Conservation (phyloP, 2,113 vertebrate species). For the Pseudorectes ferrugineus region DNA sequence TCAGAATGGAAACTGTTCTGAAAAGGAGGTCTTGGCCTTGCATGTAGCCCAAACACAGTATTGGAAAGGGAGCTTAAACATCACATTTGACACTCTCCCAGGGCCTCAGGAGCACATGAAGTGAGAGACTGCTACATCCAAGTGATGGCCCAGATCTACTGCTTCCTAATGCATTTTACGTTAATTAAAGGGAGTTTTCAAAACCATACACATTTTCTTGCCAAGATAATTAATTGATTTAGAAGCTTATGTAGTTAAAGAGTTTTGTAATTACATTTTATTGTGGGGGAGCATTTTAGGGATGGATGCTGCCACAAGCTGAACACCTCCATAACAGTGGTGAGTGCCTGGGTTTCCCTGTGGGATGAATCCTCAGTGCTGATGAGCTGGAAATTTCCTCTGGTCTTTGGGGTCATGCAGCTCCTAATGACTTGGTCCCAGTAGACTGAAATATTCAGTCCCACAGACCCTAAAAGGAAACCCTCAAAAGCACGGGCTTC, state of each 20-base stretch:
- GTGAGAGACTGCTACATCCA: not conserved
- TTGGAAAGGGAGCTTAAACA: not conserved
- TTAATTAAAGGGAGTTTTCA: constrained; percentile 53
- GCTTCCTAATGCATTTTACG: not conserved
- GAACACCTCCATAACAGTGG: not conserved
- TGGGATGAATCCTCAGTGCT: not conserved
- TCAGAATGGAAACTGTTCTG: not conserved
- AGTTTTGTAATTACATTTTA: constrained; percentile 33
- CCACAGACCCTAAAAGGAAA: not conserved
- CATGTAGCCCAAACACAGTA: not conserved
- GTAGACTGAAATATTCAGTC: not conserved
- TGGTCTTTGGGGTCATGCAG: not conserved
- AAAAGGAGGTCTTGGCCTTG: not conserved
- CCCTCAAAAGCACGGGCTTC: not conserved
- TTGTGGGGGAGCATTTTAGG: not conserved
- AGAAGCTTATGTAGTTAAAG: constrained; percentile 17
- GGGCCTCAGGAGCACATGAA: not conserved
- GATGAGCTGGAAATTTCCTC: not conserved
- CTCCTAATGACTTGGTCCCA: not conserved
- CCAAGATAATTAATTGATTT: constrained; percentile 12
- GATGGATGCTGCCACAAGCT: not conserved
- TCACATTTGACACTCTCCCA: not conserved
- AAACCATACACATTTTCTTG: constrained; percentile 2
- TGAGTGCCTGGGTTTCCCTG: not conserved
- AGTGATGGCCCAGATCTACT: not conserved